Base-by-base conservation (phyloP, 2,797 vertebrate species). In the Gymnopithys bicolor region DNA sequence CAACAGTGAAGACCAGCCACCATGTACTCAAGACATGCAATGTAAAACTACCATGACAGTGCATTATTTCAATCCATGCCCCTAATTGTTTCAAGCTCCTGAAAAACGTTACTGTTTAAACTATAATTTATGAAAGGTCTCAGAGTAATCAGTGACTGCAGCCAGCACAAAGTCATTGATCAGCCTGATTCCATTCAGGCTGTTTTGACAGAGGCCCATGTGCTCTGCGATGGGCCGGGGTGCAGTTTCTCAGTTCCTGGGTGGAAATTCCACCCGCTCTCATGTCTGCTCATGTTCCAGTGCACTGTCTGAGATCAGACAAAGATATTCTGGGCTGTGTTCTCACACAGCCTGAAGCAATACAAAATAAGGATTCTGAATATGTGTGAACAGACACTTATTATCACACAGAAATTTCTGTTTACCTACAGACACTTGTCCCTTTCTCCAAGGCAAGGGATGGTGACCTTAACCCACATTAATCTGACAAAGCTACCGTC, bases 291-390 rank as follows among this genome's bases (percentile, higher is more conserved):
- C 5, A 0, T 84, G 76, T 76, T 33, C 37, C 66, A 86, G 8
- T 4, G n/a, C 21, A 24, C 11, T 49, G 39, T 24, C 49, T 80
- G 74, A 82, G 59, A 75, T 3, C 7, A 12, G 39, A 49, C 45
- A 68, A 64, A 82, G 45, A 58, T 33, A 12, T 0, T 19, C 30
- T 53, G 48, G 67, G 33, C 55, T 0, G 0, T 33, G 87, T 27
- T 82, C 77, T 51, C 74, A 82, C 41, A 43, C 35, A 90, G 81
- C 87, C 85, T 77, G 33, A 66, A 86, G 70, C 51, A 67, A 46
- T 25, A 46, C 35, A 7, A 83, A 93, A 75, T 58, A 37, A 67
- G 59, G 48, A 63, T 76, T 82, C 67, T 76, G 74, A 64, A 22
- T 53, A 12, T 3, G 39, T 79, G 33, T 0, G 3, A 63, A 52